Evolutionary conservation across 2,888 invertebrate genomes (phyloP), one percentile per base, ranked within the genome.

Genomic region (Lycocerus yunnanus): DNA sequence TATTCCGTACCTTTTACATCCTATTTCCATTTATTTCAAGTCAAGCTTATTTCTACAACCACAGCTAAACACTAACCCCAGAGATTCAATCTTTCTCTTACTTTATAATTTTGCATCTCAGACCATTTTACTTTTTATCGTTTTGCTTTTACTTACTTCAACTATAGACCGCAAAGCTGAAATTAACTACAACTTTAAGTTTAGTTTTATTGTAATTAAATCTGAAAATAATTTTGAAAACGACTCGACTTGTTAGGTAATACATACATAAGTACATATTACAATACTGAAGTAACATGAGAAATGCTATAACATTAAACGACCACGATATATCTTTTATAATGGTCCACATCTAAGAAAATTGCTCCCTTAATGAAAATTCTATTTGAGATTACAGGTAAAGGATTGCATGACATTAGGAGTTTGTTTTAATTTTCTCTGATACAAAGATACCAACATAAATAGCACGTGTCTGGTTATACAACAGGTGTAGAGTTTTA

Each of bases 401-500:
- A n/a, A 43, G 43, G 43, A 43, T 43, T n/a, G 43, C 43, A 43
- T 13, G n/a, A 6, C 43, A 43, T 43, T 43, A 43, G n/a, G 43
- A n/a, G 43, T n/a, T 43, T 43, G 43, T 43, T 43, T 43, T 43
- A 43, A 43, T 43, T n/a, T 43, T 43, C 43, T n/a, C 43, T 21
- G 27, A 67, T 43, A 27, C 27, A 58, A 58, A 69, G 58, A 65
- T 20, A 43, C 27, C 58, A 58, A 43, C 66, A 15, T 68, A 27
- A 73, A 71, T 66, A 59, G 71, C 73, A 73, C 76, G 76, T 76
- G 76, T 18, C 43, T 27, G 15, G 18, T 65, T 63, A 73, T 73
- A 75, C 75, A 75, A 76, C 74, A 74, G 71, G 74, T 71, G 72
- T 61, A 74, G 27, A 21, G 59, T 21, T 69, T 18, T 69, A 70